Base-by-base conservation (phyloP, 2,797 vertebrate species). In the Ataeniobius toweri region DNA sequence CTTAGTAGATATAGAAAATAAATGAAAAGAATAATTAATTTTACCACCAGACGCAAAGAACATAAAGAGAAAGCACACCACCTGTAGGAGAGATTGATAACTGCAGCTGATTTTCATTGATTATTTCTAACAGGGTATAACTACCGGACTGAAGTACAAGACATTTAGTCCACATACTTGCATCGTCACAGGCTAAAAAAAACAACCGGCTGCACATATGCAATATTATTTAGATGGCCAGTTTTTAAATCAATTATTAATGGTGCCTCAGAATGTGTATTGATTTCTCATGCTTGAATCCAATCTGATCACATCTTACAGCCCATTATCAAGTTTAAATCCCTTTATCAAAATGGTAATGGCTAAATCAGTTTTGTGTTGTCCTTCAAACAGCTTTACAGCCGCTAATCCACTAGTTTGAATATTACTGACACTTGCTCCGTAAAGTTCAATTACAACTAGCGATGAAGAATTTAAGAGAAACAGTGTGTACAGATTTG, bases 1-100 rank as follows among this genome's bases (percentile, higher is more conserved):
- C 7, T 44, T 68, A 6, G 36, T 24, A 6, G 65, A 10, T 69
- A 46, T 26, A 26, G n/a, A 46, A 46, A 12, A 39, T 22, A 41
- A 39, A 44, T 46, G 13, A 13, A 44, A 26, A 26, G 41, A 69
- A 46, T 46, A 3, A 46, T 24, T 46, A 2, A 46, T 53, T 71
- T 46, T 44, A 44, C 18, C 26, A 36, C 24, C 51, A 41, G n/a
- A 26, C 63, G 18, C 20, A 65, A 16, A 20, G 1, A 28, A 82
- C 83, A 71, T 31, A 73, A 85, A 89, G 87, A 77, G 81, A 86
- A 91, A 90, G 83, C 76, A 88, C 85, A 78, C 86, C 88, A 84
- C 89, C 87, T 82, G 68, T 82, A 84, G 90, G 89, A 84, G 0
- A 53, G 16, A 81, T 82, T 82, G 7, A 78, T 50, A 83, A 91